Evolutionary conservation across 2,797 vertebrate genomes (phyloP), one percentile per base, ranked within the genome.

Genomic region (Champsocephalus esox): DNA sequence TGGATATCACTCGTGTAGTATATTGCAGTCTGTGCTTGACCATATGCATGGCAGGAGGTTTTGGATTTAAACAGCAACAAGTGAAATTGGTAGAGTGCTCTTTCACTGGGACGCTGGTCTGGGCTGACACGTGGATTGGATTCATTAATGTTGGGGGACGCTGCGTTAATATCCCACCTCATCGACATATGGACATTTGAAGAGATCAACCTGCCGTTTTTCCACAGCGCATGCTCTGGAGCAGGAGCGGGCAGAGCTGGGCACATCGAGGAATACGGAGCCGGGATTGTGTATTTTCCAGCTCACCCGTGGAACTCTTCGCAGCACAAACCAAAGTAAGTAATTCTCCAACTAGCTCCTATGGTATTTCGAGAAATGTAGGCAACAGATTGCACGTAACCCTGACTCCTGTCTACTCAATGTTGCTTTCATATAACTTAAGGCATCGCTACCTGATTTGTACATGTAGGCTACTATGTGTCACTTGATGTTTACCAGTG

Each of bases 241-340:
- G 75, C 81, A 70, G 83, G 84, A 83, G 73, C 72, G 81, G 58
- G 87, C 67, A 57, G 63, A 85, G 60, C 14, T 50, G 38, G 66
- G 70, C 86, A 88, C 86, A 58, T 80, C 82, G 87, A 93, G 93
- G 91, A 92, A 94, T 94, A 94, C 89, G 70, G 87, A 93, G 77
- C 70, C 88, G 48, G 73, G 77, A 82, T 88, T 89, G 67, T 24
- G 82, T 83, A 68, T 85, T 75, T 77, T 78, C 79, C 80, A 87
- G 72, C 74, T 88, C 88, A 92, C 87, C 88, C 87, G 92, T 88
- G 88, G 86, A 88, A 87, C 66, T 87, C 80, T 85, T 87, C 80
- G 87, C 88, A 84, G 89, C 90, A 71, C 81, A 62, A 82, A 69
- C 3, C 75, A 87, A 90, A 88, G 93, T 94, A 84, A 93, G 93